These are phyloP conservation scores for Chelmon rostratus DNA, from an alignment of 2,797 vertebrate genomes.

Conservation along the genomic window DNA sequence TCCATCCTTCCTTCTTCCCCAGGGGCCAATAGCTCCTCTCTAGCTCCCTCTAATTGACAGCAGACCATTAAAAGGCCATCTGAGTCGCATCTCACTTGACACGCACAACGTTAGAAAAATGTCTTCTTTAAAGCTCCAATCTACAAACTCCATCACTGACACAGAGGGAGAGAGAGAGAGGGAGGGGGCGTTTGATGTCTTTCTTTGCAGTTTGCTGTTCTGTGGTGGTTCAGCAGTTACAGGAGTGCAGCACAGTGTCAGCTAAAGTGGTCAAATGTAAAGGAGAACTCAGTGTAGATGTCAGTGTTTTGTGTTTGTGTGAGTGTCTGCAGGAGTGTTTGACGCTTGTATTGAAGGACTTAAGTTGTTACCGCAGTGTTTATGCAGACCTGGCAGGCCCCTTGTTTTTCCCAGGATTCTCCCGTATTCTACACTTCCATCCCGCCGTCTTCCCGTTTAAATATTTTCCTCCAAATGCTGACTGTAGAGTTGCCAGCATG, in stretches of 20 bases:
- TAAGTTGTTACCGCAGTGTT: too few species aligned
- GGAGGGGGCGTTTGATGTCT: not conserved
- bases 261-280: not conserved
- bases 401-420: too few species aligned
- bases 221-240: not conserved
- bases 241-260: not conserved
- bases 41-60: constrained; percentile 61
- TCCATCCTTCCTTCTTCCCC: constrained; percentile 1
- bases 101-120: constrained; percentile 39
- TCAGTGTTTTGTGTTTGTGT: not conserved
- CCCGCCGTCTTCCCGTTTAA: too few species aligned
- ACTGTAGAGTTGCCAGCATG: too few species aligned
- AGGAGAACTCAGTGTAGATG: not conserved
- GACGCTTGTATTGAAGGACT: too few species aligned
- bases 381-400: too few species aligned
- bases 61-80: constrained; percentile 67
- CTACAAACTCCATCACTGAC: not conserved
- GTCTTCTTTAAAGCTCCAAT: constrained; percentile 4
- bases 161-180: not conserved
- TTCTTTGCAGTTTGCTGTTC: not conserved
- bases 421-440: too few species aligned
- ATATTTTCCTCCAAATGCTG: too few species aligned
- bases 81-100: constrained; percentile 30
- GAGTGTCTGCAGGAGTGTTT: not conserved
- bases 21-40: constrained; percentile 48